Evolutionary conservation across 2,888 invertebrate genomes (phyloP).

Genomic region (Kryphioiulus occultus): DNA sequence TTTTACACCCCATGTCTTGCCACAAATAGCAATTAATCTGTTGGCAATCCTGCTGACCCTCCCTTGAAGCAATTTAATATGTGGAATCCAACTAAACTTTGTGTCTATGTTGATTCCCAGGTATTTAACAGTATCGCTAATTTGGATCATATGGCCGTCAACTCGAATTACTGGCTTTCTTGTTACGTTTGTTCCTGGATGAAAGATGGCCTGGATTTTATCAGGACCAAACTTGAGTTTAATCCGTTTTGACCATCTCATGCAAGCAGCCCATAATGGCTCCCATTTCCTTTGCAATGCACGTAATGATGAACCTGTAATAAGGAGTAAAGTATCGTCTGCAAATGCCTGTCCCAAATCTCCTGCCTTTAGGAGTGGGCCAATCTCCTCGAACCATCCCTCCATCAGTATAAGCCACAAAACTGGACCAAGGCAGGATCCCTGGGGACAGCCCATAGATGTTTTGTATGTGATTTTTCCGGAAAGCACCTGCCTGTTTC

Average conservation of each 20-base stretch:
- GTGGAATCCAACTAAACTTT: background rate
- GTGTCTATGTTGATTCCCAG: background rate
- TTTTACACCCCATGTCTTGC: background rate
- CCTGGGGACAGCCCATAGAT: background rate
- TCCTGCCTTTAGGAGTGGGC: background rate
- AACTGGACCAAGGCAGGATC: background rate
- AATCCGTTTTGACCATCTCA: background rate
- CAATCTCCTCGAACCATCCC: background rate
- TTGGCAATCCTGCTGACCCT: background rate
- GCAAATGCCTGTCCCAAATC: background rate
- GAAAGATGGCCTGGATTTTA: background rate
- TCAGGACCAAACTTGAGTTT: background rate
- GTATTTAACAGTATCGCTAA: background rate
- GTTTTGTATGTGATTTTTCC: background rate
- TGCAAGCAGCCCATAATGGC: background rate
- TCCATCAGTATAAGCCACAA: background rate
- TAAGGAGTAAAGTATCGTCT: background rate
- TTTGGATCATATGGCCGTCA: background rate
- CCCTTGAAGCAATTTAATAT: background rate
- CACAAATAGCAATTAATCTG: background rate
- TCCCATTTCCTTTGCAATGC: background rate
- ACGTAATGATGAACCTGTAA: background rate
- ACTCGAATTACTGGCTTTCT: background rate
- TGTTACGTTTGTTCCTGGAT: background rate
- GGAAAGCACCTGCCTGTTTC: no score